These are phyloP conservation scores for Xanthia togata DNA, from an alignment of 2,888 invertebrate genomes.

Conservation along the genomic window DNA sequence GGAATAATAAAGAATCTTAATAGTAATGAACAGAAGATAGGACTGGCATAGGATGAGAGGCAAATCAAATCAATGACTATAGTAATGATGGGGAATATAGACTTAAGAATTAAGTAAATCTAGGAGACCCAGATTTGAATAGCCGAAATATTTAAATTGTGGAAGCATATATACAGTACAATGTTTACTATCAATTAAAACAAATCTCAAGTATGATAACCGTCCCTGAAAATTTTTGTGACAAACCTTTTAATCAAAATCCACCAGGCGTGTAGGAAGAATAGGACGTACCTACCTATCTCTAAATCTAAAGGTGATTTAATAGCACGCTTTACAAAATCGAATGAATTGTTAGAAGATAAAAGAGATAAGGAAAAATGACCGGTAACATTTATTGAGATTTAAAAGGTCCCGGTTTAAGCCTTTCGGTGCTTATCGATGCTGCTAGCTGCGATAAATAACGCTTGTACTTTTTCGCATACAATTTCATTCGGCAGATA, in stretches of 20 bases:
- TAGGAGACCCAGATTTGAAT: too few species aligned
- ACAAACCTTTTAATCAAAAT: neutral
- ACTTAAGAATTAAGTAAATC: too few species aligned
- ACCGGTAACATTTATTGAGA: slow-evolving; percentile 69
- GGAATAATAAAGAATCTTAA: neutral
- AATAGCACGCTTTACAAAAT: slow-evolving; percentile 31
- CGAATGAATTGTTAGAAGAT: slow-evolving; percentile 54
- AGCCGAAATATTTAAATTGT: neutral
- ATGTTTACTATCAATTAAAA: neutral
- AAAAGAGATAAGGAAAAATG: slow-evolving; percentile 64
- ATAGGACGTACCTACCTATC: neutral
- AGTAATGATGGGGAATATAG: neutral
- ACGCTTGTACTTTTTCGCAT: slow-evolving; percentile 51
- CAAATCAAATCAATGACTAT: neutral
- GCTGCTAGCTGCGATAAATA: slow-evolving; percentile 68
- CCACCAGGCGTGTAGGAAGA: neutral
- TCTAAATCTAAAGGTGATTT: slow-evolving; percentile 7
- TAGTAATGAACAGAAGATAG: neutral
- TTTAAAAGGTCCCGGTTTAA: slow-evolving; percentile 67
- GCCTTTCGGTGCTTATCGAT: slow-evolving; percentile 65
- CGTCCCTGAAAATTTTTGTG: neutral
- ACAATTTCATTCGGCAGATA: slow-evolving; percentile 57
- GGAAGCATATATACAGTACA: neutral
- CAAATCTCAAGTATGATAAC: neutral
- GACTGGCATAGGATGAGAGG: too few species aligned